Conservation (phyloP, 35 echinoderm and acorn worm species). For the Heliocidaris tuberculata region DNA sequence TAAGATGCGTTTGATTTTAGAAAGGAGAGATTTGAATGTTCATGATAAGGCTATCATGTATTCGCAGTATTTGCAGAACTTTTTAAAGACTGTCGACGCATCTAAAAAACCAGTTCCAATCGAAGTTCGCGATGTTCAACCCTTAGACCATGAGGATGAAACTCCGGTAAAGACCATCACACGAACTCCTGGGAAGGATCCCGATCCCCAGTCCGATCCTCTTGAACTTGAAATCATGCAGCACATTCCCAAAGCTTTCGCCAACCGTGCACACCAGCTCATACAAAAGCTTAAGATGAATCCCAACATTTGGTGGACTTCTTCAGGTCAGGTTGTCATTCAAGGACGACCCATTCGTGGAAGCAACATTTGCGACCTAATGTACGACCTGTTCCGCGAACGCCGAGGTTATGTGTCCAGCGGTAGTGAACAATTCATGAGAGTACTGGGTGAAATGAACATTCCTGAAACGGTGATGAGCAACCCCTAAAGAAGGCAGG, state of each 20-base stretch:
- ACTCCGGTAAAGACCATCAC: not conserved
- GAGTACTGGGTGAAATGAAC: constrained; percentile 45
- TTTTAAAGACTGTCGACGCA: not conserved
- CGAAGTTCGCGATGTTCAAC: not conserved
- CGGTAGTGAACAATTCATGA: constrained; percentile 54
- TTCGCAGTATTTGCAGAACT: constrained; percentile 36
- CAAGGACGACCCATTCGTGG: constrained; percentile 14
- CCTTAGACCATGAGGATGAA: not conserved
- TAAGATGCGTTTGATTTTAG: constrained; percentile 35
- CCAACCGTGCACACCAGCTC: constrained; percentile 3
- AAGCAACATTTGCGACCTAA: constrained; percentile 50
- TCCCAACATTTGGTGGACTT: constrained; percentile 42
- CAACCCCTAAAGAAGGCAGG: constrained; percentile 25
- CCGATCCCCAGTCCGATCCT: not conserved
- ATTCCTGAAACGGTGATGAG: constrained; percentile 49
- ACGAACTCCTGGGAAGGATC: not conserved
- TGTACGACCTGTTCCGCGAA: constrained; percentile 51
- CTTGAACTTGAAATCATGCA: constrained; percentile 26
- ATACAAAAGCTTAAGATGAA: constrained; percentile 51
- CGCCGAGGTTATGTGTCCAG: constrained; percentile 29
- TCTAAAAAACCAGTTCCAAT: constrained; percentile 28
- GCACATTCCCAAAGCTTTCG: constrained; percentile 14
- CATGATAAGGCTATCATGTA: constrained; percentile 38
- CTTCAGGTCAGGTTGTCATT: constrained; percentile 20
- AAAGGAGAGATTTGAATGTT: constrained; percentile 39